Base-by-base conservation (phyloP, 2,888 invertebrate species). In the Sarcophaga carnaria region DNA sequence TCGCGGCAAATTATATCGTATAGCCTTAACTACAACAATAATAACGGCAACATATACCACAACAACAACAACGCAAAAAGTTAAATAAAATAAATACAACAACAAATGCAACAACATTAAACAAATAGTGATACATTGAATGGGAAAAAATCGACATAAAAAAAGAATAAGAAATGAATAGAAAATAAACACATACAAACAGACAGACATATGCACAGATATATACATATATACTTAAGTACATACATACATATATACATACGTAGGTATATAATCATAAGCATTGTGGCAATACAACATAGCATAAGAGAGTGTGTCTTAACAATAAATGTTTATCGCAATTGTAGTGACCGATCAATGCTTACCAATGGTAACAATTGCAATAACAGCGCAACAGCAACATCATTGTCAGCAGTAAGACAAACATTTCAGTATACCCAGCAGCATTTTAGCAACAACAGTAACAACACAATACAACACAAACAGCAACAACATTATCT, bases 251-350 rank as follows among this genome's bases (percentile, higher is more conserved):
- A 63, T 49, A 49, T 14, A 14, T 49, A 49, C 4, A 4, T 14
- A 49, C 14, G 17, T 14, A 45, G 12, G 4, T 11, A 59, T 14
- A 62, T 27, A 45, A 66, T 22, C 60, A 6, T 63, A 64, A 25
- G 80, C 75, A 76, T 54, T 54, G 17, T 54, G 4, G 54, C 54
- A 54, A 37, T 54, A 1, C 54, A 54, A 54, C 25, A 72, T 37
- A 14, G 47, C 49, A 37, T 37, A 37, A 37, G 37, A 37, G 37
- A 60, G 69, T 80, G 83, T 78, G 83, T 86, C 74, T 77, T 86
- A 86, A 83, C 80, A 86, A 86, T 86, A 86, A 86, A 86, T 80
- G 86, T 86, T 86, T 86, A 86, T 86, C 83, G 80, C 80, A 86
- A 86, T 83, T 80, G 77, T 74, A 86, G 83, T 86, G 83, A 86